Evolutionary conservation across 2,113 vertebrate genomes (phyloP).

Genomic region (Sorex fumeus): DNA sequence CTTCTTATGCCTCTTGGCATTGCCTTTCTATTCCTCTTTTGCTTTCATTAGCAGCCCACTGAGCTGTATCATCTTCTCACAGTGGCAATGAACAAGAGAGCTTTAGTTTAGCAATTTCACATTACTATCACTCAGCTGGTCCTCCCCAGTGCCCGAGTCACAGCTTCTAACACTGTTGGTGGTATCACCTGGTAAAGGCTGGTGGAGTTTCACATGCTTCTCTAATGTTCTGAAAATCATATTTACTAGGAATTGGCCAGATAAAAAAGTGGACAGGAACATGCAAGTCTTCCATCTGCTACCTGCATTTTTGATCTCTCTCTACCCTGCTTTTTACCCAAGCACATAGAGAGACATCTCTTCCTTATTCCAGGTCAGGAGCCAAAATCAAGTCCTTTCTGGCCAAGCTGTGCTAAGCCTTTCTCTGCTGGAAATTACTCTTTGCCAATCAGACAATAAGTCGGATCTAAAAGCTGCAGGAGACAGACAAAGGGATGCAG

Average conservation of each 20-base stretch:
- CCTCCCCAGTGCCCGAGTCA: slow-evolving; percentile 41
- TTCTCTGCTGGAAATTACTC: slow-evolving; percentile 75
- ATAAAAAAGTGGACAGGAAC: slow-evolving; percentile 26
- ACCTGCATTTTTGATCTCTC: slow-evolving; percentile 50
- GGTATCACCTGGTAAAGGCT: slow-evolving; percentile 26
- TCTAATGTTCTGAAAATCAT: slow-evolving; percentile 20
- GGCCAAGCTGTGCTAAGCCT: slow-evolving; percentile 58
- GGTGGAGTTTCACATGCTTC: background rate
- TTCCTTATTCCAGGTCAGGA: slow-evolving; percentile 64
- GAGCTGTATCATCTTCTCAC: slow-evolving; percentile 38
- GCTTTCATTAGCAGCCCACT: slow-evolving; percentile 73
- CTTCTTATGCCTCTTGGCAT: slow-evolving; percentile 47
- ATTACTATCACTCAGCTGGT: slow-evolving; percentile 22
- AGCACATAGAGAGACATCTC: slow-evolving; percentile 18
- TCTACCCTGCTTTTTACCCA: background rate
- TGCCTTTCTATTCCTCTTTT: slow-evolving; percentile 59
- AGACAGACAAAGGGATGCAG: slow-evolving; percentile 67
- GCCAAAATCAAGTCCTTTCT: slow-evolving; percentile 71
- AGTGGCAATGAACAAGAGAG: background rate
- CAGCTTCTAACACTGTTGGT: slow-evolving; percentile 59
- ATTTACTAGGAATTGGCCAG: slow-evolving; percentile 52
- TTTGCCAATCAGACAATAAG: slow-evolving; percentile 63
- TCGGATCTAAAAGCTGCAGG: slow-evolving; percentile 70
- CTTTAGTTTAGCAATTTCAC: slow-evolving; percentile 10
- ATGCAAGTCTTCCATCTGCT: slow-evolving; percentile 38